Conservation (phyloP, 1,140 invertebrate species). For the Sminthurides bifidus region DNA sequence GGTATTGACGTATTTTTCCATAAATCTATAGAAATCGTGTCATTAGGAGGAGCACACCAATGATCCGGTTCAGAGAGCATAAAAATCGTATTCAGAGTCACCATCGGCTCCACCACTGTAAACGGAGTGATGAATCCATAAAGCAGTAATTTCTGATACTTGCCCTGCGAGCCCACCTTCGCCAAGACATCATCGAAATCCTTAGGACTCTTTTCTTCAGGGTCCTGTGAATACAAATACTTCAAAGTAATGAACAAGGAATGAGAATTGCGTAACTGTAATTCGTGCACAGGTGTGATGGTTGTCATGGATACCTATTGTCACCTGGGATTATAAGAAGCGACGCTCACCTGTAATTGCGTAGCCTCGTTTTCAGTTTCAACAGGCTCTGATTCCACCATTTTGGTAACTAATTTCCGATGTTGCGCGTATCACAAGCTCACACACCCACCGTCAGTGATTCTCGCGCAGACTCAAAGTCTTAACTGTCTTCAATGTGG, state of each 20-base stretch:
- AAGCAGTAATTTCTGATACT: conserved; percentile 25
- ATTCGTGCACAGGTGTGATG: no score
- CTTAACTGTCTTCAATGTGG: no score
- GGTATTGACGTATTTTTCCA: conserved; percentile 30
- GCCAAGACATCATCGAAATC: conserved; percentile 31
- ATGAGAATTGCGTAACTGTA: not conserved
- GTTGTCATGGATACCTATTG: no score
- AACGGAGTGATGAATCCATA: conserved; percentile 25
- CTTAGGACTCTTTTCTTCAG: conserved; percentile 6
- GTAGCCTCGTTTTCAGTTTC: no score
- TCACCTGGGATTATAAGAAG: no score
- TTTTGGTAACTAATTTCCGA: no score
- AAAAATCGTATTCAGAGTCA: conserved; percentile 29
- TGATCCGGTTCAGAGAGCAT: conserved; percentile 28
- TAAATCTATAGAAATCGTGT: conserved; percentile 5
- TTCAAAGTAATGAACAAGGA: not conserved
- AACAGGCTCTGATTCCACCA: no score
- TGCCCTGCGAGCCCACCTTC: conserved; percentile 26
- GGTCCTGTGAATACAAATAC: not conserved
- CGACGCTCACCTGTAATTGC: no score
- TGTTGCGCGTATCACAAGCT: no score
- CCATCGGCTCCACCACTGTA: conserved; percentile 24
- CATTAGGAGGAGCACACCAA: conserved; percentile 25
- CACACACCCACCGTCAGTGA: no score
- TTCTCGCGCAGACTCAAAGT: no score